phyloP scores from a whole-genome alignment of 2,113 vertebrate genomes.

The Rutilus rutilus region DNA sequence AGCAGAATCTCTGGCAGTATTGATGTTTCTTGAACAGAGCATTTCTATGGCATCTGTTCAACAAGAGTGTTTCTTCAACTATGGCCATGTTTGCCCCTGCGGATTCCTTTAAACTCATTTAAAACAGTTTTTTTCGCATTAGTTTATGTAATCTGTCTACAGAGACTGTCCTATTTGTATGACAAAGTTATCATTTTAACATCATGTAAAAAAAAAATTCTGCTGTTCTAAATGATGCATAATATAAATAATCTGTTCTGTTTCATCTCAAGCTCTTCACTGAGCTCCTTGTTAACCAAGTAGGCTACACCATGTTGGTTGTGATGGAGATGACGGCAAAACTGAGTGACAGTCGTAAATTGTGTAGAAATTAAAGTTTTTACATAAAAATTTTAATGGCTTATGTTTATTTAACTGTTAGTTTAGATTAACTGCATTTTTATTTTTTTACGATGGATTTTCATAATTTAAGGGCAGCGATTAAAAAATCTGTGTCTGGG shows the following conservation, averaged over 20 bases:
- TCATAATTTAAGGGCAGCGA: too few relatives aligned
- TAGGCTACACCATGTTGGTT: background rate
- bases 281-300: too few relatives aligned
- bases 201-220: too few relatives aligned
- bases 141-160: background rate
- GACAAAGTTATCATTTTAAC: background rate
- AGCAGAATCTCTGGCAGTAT: slow-evolving; percentile 54
- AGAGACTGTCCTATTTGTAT: too few relatives aligned
- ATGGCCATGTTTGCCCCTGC: background rate
- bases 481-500: too few relatives aligned
- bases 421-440: too few relatives aligned
- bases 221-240: background rate
- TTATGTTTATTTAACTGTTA: background rate
- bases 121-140: background rate
- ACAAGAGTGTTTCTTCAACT: background rate
- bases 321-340: background rate
- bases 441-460: too few relatives aligned
- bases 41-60: slow-evolving; percentile 42
- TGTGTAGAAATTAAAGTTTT: background rate
- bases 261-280: too few relatives aligned
- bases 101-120: background rate
- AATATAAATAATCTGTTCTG: background rate
- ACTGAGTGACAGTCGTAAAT: background rate
- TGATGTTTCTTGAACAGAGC: slow-evolving; percentile 59
- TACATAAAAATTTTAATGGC: background rate